Evolutionary conservation across 2,888 invertebrate genomes (phyloP), one percentile per base, ranked within the genome.

Genomic region (Andrena camellia): DNA sequence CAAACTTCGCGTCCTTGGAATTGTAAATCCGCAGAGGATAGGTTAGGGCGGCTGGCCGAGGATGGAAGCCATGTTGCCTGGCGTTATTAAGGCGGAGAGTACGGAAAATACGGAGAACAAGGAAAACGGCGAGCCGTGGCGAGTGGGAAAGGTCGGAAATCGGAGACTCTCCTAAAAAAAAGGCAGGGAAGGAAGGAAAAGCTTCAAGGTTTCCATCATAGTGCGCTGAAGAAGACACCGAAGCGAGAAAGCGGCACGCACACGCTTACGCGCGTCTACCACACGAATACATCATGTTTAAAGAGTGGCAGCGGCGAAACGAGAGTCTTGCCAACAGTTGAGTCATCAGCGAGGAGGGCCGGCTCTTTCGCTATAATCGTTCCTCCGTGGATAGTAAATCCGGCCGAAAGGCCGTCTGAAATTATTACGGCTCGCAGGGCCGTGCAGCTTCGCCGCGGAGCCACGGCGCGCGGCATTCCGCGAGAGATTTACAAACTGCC

Each of bases 401-500:
- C 83, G 83, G 74, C 77, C 83, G 67, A 83, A 75, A 83, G 75
- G 71, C 80, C 76, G 79, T 42, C 76, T 67, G 83, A 84, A 84
- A 83, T 83, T 80, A 84, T 75, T 66, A 33, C 48, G n/a, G 20
- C 33, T 20, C 23, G 8, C 73, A 73, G 70, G 69, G 64, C 60
- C 63, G 77, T 77, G 79, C 57, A 8, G 54, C 5, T 6, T 10
- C 50, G 7, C 48, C 33, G 29, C 13, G 17, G 60, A 13, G 26
- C 70, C 75, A 50, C 59, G 35, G 60, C n/a, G 20, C 75, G 35
- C 50, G 59, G 59, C 20, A 29, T 26, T 23, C 35, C 26, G 69
- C 63, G 72, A 79, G 77, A 81, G 64, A 88, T 88, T 87, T 86
- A 81, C 83, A 81, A 82, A 81, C 81, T 84, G 84, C 76, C 81